Evolutionary conservation across 2,113 vertebrate genomes (phyloP), one percentile per base, ranked within the genome.

Genomic region (Illadopsis cleaveri): DNA sequence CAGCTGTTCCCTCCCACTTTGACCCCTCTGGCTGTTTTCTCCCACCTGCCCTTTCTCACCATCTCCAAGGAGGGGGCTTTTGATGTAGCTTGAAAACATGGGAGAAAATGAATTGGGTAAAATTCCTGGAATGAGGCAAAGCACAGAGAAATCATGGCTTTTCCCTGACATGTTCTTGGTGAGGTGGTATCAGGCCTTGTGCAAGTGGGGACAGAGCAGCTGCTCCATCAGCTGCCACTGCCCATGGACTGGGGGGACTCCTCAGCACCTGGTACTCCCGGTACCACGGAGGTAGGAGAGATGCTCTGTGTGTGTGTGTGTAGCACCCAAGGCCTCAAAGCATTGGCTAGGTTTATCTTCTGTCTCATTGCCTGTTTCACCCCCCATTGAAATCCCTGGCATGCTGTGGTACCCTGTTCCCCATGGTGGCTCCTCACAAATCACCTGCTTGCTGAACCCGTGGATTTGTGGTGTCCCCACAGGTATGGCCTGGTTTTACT

Each of bases 401-500:
- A 1, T 31, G 8, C 57, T 20, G 3, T 20, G 31, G 24, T 30
- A 80, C 45, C 11, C 50, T 5, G 3, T 54, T 68, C 23, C 6
- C 4, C 3, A 0, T 9, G 28, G 38, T 1, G 2, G 12, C 57
- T 33, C 45, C 14, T 47, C 5, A 2, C 5, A 17, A 71, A 47
- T 37, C 22, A 35, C n/a, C 75, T n/a, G 31, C 37, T 35, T 3
- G 3, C 37, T 57, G 38, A 93, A 53, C n/a, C 10, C 0, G 0
- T 30, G 42, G 11, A 27, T 91, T 82, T 62, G 37, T 72, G 54
- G 9, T 86, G n/a, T 88, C 27, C 10, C 76, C 4, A 1, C 91
- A 99, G 99, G 98, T 99, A 71, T 99, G 99, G 99, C 99, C 99
- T 1, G 99, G 99, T 51, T 96, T 97, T 47, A 99, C 99, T 0